Percentiles rank a stretch among this genome's conserved stretches.
Conservation (phyloP, 1,140 invertebrate species). For the Pogonomyrmex californicus region DNA sequence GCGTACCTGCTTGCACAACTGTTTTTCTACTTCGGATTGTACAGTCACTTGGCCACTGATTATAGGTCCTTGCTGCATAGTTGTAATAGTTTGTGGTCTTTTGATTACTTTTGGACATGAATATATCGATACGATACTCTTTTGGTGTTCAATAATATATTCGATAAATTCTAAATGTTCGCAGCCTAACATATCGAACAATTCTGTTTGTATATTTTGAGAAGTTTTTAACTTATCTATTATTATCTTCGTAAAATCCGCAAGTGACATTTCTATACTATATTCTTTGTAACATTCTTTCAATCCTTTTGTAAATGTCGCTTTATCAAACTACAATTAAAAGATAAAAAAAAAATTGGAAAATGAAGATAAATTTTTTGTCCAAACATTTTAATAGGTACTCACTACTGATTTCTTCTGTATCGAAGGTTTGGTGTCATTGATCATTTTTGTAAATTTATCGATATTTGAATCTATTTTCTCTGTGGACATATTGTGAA, state of each 20-base stretch:
- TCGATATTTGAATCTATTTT: slow-evolving; percentile 67
- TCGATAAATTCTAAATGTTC: slow-evolving; percentile 95
- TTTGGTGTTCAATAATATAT: slow-evolving; percentile 91
- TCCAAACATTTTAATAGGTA: slow-evolving; percentile 41
- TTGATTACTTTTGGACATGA: slow-evolving; percentile 82
- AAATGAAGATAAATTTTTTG: slow-evolving; percentile 68
- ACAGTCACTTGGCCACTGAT: slow-evolving; percentile 93
- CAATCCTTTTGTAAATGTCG: slow-evolving; percentile 88
- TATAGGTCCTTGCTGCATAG: slow-evolving; percentile 55
- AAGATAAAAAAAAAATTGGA: slow-evolving; percentile 76
- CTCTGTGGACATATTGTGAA: slow-evolving; percentile 77
- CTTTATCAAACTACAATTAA: slow-evolving; percentile 87
- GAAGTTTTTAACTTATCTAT: slow-evolving; percentile 89
- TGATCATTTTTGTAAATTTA: slow-evolving; percentile 80
- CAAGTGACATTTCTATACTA: slow-evolving; percentile 85
- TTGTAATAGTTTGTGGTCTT: slow-evolving; percentile 68
- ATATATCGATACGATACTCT: slow-evolving; percentile 86
- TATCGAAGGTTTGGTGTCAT: slow-evolving; percentile 63
- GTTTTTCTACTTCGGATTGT: slow-evolving; percentile 94
- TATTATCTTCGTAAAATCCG: slow-evolving; percentile 89
- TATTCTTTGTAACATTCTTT: slow-evolving; percentile 86
- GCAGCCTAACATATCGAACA: slow-evolving; percentile 96
- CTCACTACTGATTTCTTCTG: slow-evolving; percentile 83
- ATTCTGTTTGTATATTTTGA: slow-evolving; percentile 93
- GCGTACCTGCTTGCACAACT: slow-evolving; percentile 92